phyloP scores from a whole-genome alignment of 2,797 vertebrate genomes.

The Cercopithecus diana region DNA sequence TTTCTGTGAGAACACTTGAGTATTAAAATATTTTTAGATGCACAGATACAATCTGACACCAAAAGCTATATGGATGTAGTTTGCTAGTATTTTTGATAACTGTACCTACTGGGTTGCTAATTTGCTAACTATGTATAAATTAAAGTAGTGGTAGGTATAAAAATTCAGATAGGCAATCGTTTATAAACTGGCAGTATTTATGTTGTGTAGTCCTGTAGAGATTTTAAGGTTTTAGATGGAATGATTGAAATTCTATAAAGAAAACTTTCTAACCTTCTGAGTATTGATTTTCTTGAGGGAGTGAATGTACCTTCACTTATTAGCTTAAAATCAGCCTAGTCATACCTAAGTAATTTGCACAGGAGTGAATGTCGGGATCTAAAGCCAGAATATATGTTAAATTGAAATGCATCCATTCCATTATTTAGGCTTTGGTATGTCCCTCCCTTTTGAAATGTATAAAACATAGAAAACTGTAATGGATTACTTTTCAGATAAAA shows the following conservation, averaged over 20 bases:
- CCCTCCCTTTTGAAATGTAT: slow-evolving; percentile 71
- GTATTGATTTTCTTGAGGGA: slow-evolving; percentile 34
- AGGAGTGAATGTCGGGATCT: slow-evolving; percentile 60
- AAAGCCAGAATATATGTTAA: slow-evolving; percentile 68
- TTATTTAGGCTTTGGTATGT: slow-evolving; percentile 37
- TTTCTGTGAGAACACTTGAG: slow-evolving; percentile 57
- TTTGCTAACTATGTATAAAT: slow-evolving; percentile 79
- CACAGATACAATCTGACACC: slow-evolving; percentile 77
- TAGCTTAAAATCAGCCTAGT: slow-evolving; percentile 56
- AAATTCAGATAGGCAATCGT: slow-evolving; percentile 81
- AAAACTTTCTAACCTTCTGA: background rate
- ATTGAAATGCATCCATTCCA: slow-evolving; percentile 68
- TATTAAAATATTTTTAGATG: slow-evolving; percentile 78
- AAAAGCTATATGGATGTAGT: slow-evolving; percentile 74
- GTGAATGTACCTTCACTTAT: slow-evolving; percentile 56
- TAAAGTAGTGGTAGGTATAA: slow-evolving; percentile 78
- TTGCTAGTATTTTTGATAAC: slow-evolving; percentile 58
- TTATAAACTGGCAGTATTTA: slow-evolving; percentile 88
- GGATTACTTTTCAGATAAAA: slow-evolving; percentile 78
- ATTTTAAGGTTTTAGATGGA: slow-evolving; percentile 81
- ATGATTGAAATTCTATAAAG: slow-evolving; percentile 75
- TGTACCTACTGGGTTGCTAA: slow-evolving; percentile 70
- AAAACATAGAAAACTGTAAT: slow-evolving; percentile 83
- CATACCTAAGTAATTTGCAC: slow-evolving; percentile 62
- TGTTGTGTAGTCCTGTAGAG: slow-evolving; percentile 61